Percentiles rank a stretch among this genome's conserved stretches.
phyloP scores from a whole-genome alignment of 1,140 invertebrate genomes.

The Neoseiulus cucumeris region DNA sequence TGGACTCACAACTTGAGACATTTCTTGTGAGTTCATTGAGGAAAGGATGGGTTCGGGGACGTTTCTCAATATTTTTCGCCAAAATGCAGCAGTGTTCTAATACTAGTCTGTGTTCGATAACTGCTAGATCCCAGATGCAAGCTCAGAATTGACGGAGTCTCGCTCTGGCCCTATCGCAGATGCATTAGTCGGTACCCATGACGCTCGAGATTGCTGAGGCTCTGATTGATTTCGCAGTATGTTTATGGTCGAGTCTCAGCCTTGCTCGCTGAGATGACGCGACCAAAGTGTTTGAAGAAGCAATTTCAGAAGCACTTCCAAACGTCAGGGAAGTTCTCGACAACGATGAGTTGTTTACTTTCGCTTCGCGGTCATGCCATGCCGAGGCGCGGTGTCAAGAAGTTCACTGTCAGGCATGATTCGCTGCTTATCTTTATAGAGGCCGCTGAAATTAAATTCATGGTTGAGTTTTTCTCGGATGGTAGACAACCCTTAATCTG shows the following conservation, averaged over 20 bases:
- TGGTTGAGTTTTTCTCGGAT: not conserved
- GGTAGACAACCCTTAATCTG: no score
- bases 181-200: conserved; percentile 77
- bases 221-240: conserved; percentile 85
- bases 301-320: conserved; percentile 53
- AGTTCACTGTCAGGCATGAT: conserved; percentile 85
- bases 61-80: no score
- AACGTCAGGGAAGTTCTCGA: conserved; percentile 80
- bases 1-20: no score
- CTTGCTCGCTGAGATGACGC: conserved; percentile 79
- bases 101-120: no score
- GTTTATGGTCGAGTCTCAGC: conserved; percentile 85
- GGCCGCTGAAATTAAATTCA: conserved; percentile 39
- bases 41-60: no score
- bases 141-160: no score
- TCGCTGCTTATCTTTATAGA: conserved; percentile 75
- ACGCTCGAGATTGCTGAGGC: conserved; percentile 84
- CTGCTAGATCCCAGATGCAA: no score
- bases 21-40: no score
- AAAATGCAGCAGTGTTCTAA: no score
- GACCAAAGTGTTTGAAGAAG: conserved; percentile 90
- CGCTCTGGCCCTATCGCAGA: conserved; percentile 99
- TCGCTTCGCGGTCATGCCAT: conserved; percentile 65
- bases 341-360: conserved; percentile 81
- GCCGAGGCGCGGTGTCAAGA: conserved; percentile 59